phyloP scores from a whole-genome alignment of 2,888 invertebrate genomes.

The Orgyia antiqua region DNA sequence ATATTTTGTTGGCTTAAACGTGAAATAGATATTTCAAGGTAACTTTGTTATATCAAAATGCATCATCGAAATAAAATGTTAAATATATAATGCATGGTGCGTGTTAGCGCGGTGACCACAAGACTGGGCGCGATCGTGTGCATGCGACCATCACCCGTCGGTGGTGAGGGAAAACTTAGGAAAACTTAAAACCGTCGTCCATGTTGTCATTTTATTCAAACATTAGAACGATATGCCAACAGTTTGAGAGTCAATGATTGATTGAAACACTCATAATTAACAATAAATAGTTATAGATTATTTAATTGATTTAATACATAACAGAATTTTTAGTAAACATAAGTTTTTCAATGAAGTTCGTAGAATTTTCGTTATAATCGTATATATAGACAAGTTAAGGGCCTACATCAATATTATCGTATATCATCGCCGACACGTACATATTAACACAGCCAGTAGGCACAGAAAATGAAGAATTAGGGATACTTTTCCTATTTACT shows the following conservation, averaged over 20 bases:
- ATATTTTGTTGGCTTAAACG: constrained; percentile 48
- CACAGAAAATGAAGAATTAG: no score
- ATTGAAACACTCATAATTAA: constrained; percentile 4
- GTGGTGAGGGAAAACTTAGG: constrained; percentile 61
- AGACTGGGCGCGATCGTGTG: constrained; percentile 39
- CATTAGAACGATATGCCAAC: constrained; percentile 44
- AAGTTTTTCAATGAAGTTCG: no score
- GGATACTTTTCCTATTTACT: no score
- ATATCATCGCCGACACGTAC: no score
- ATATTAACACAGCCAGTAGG: no score
- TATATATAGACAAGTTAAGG: no score
- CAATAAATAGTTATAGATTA: no score
- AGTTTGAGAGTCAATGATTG: constrained; percentile 1
- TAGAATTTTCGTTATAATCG: no score
- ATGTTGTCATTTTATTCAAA: constrained; percentile 37
- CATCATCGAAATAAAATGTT: constrained; percentile 51
- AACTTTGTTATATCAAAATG: constrained; percentile 67
- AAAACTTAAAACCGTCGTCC: constrained; percentile 47
- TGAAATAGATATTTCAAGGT: constrained; percentile 41
- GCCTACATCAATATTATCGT: no score
- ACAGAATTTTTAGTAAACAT: no score
- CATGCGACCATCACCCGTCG: constrained; percentile 23
- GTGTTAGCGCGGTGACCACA: constrained; percentile 46
- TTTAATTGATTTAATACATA: no score
- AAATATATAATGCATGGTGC: constrained; percentile 34